These are phyloP conservation scores for Lepidocyrtoides sp. DNA, from an alignment of 2,888 invertebrate species.

Conservation along the genomic window DNA sequence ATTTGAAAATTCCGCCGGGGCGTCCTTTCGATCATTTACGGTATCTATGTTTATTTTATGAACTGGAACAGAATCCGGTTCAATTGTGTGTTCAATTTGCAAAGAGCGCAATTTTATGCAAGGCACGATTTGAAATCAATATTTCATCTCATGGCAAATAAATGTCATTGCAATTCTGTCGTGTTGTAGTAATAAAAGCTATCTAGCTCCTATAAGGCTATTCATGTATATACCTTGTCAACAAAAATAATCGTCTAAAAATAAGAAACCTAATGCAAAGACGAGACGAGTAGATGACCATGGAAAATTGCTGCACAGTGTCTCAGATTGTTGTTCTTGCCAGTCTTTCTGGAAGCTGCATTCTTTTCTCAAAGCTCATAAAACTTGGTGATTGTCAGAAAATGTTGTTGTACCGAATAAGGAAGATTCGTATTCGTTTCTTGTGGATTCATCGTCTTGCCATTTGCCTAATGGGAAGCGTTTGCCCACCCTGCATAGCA, in stretches of 20 bases:
- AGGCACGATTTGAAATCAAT: background rate
- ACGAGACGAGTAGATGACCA: background rate
- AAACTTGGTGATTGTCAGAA: background rate
- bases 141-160: background rate
- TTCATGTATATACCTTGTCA: no score
- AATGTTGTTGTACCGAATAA: constrained; percentile 24
- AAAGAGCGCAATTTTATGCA: background rate
- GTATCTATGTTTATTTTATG: constrained; percentile 48
- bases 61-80: constrained; percentile 67
- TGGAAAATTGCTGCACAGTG: background rate
- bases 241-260: no score
- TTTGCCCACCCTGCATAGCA: background rate
- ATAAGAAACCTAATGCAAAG: no score
- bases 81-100: background rate
- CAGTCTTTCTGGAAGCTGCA: background rate
- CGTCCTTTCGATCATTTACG: no score
- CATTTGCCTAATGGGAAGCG: background rate
- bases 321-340: background rate
- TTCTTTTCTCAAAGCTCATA: background rate
- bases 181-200: no score
- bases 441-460: background rate
- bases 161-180: background rate
- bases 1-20: no score
- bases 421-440: constrained; percentile 4
- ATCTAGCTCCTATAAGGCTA: no score